A percentile compares a stretch with the other conserved stretches of the same genome.
Evolutionary conservation across 2,113 vertebrate genomes (phyloP).

Genomic region (Campylorhamphus procurvoides): DNA sequence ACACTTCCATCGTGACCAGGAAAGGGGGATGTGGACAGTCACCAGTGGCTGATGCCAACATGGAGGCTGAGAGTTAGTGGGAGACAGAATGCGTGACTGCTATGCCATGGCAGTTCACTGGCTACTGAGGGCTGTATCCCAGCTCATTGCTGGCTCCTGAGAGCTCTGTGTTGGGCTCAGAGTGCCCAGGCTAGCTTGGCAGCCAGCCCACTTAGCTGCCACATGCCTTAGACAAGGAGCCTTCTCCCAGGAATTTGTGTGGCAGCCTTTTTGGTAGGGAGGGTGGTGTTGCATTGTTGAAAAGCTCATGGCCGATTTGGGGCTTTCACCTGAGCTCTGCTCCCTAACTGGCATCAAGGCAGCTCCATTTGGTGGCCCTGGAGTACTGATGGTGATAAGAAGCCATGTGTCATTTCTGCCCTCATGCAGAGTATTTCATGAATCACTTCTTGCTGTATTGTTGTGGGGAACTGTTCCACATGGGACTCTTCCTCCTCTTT

Average conservation of each 20-base stretch:
- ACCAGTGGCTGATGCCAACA: background rate
- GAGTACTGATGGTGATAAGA: background rate
- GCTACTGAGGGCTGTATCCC: background rate
- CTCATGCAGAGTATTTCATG: fast-evolving
- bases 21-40: background rate
- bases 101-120: background rate
- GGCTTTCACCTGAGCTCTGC: background rate
- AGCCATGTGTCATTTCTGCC: background rate
- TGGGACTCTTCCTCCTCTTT: background rate
- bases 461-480: background rate
- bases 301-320: background rate
- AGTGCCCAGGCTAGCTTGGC: background rate
- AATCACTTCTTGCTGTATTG: background rate
- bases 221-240: background rate
- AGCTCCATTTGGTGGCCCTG: background rate
- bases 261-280: background rate
- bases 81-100: background rate
- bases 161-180: background rate
- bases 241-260: background rate
- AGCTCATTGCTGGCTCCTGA: background rate
- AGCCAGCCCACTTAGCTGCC: background rate
- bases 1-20: fast-evolving
- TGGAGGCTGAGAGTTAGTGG: background rate
- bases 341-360: background rate
- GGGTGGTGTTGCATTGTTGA: background rate